Evolutionary conservation across 2,113 vertebrate genomes (phyloP).

Genomic region (Natator depressus): DNA sequence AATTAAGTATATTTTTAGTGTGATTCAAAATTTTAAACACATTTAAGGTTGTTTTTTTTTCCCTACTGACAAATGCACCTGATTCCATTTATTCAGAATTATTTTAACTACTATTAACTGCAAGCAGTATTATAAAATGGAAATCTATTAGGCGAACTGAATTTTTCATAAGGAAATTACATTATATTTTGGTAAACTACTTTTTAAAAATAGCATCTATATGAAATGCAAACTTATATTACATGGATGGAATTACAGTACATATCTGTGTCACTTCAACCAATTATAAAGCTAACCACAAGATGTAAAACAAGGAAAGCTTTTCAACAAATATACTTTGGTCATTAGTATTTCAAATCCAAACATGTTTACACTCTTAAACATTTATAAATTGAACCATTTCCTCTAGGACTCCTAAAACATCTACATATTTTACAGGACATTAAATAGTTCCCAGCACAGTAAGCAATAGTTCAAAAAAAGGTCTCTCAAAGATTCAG

Average conservation of each 20-base stretch:
- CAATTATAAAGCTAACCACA: not conserved
- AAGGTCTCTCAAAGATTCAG: not conserved
- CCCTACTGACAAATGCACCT: fast-evolving
- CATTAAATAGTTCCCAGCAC: not conserved
- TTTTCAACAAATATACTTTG: not conserved
- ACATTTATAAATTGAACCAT: not conserved
- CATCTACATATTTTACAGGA: not conserved
- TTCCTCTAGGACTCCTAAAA: not conserved
- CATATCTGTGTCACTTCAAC: not conserved
- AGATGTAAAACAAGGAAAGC: not conserved
- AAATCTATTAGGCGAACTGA: fast-evolving
- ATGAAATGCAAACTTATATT: not conserved
- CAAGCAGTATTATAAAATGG: not conserved
- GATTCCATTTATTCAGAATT: not conserved
- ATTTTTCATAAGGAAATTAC: not conserved
- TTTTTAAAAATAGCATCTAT: not conserved
- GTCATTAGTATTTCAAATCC: not conserved
- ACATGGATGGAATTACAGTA: not conserved
- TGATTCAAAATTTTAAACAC: not conserved
- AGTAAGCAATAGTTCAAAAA: not conserved
- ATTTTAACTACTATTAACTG: not conserved
- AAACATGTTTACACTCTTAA: not conserved
- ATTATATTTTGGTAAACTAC: not conserved
- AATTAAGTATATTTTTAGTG: not conserved
- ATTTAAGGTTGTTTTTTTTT: not conserved